Percentiles rank a stretch among this genome's conserved stretches.
Evolutionary conservation across 2,888 invertebrate genomes (phyloP).

Genomic region (Chymomyza fuscimana): DNA sequence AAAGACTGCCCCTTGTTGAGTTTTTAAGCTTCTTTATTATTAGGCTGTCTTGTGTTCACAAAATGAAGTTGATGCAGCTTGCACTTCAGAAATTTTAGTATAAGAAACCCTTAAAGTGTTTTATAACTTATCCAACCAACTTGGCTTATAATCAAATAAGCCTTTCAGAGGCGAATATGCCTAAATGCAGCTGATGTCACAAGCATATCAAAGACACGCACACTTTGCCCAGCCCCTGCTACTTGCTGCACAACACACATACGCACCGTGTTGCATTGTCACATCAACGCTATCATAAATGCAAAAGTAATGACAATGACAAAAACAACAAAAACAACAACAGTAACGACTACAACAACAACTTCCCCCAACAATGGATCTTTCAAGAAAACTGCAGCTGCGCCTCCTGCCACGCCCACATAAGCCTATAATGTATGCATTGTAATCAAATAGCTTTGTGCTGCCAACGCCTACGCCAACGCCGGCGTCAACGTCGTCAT

Average conservation of each 20-base stretch:
- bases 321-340: slow-evolving; percentile 26
- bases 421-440: slow-evolving; percentile 37
- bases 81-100: no score
- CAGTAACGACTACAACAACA: not conserved
- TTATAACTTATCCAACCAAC: not conserved
- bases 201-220: not conserved
- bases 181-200: not conserved
- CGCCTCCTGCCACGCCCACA: not conserved
- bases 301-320: slow-evolving; percentile 37
- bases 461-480: not conserved
- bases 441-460: slow-evolving; percentile 59
- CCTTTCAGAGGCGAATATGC: not conserved
- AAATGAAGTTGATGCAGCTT: no score
- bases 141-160: slow-evolving; percentile 1
- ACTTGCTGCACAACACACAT: slow-evolving; percentile 27
- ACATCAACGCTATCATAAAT: slow-evolving; percentile 50
- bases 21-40: no score
- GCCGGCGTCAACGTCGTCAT: slow-evolving; percentile 47
- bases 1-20: no score
- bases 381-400: not conserved
- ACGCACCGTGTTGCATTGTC: slow-evolving; percentile 1
- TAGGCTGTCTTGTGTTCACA: no score
- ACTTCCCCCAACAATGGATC: not conserved
- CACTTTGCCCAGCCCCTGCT: slow-evolving; percentile 19
- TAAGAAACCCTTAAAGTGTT: not conserved